Evolutionary conservation across 2,797 vertebrate species (phyloP).

Genomic region (Australoheros facetus): DNA sequence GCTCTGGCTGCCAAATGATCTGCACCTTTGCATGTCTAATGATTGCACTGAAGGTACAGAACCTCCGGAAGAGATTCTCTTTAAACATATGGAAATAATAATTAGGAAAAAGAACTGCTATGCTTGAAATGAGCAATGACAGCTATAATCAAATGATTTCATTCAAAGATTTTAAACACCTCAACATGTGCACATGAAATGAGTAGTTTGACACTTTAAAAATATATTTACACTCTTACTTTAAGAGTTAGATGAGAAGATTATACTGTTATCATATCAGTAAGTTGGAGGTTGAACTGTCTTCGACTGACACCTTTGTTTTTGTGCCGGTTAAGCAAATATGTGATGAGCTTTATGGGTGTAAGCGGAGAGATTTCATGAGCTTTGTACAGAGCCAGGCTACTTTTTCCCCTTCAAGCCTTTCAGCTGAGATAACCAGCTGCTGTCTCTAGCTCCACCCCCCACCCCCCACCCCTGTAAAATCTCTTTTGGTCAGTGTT

Average conservation of each 20-base stretch:
- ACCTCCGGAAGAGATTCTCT: constrained; percentile 29
- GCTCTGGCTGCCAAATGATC: constrained; percentile 23
- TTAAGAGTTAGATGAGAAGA: neutral
- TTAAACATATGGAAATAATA: constrained; percentile 23
- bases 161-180: constrained; percentile 12
- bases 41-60: constrained; percentile 13
- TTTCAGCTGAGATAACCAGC: constrained; percentile 1
- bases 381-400: neutral
- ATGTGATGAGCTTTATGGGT: neutral
- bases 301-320: neutral
- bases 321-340: neutral
- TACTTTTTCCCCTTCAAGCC: neutral
- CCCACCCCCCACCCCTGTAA: neutral
- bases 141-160: constrained; percentile 10
- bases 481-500: neutral
- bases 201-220: neutral
- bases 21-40: constrained; percentile 27
- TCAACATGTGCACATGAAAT: neutral
- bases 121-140: constrained; percentile 16
- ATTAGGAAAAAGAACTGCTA: constrained; percentile 21
- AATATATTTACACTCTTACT: neutral
- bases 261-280: neutral
- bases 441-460: neutral
- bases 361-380: neutral
- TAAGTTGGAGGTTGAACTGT: neutral